A percentile compares a stretch with the other conserved stretches of the same genome.
phyloP scores from a whole-genome alignment of 2,888 invertebrate species.

The Rhopalosiphum nymphaeae region DNA sequence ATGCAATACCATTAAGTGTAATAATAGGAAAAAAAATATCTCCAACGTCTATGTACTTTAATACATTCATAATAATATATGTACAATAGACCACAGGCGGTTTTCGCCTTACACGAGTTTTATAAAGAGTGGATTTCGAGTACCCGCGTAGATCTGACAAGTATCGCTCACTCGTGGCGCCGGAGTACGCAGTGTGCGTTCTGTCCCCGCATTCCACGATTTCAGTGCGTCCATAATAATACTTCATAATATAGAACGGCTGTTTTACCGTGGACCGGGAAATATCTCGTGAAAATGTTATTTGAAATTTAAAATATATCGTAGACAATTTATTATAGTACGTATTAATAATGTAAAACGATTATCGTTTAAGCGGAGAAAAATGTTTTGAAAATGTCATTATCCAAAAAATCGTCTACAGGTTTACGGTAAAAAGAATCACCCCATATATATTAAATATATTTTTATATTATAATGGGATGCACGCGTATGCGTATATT shows the following conservation, averaged over 20 bases:
- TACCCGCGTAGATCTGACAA: background rate
- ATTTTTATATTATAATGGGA: background rate
- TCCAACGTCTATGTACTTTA: background rate
- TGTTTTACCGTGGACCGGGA: background rate
- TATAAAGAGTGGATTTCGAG: constrained; percentile 23
- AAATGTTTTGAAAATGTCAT: background rate
- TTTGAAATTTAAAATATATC: background rate
- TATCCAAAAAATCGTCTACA: background rate
- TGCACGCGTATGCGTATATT: background rate
- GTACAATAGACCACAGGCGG: background rate
- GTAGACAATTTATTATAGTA: background rate
- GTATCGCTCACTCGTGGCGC: background rate
- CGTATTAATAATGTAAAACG: background rate
- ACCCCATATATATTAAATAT: background rate
- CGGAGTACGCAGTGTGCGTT: background rate
- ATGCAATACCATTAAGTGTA: background rate
- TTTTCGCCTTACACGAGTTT: background rate
- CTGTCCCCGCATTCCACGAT: background rate
- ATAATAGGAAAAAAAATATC: background rate
- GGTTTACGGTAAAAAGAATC: background rate
- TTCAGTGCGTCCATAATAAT: background rate
- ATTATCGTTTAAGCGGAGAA: background rate
- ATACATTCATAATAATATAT: background rate
- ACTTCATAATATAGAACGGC: background rate
- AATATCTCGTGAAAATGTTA: background rate